Evolutionary conservation across 2,888 invertebrate species (phyloP).

Genomic region (Palloptera scutellata): DNA sequence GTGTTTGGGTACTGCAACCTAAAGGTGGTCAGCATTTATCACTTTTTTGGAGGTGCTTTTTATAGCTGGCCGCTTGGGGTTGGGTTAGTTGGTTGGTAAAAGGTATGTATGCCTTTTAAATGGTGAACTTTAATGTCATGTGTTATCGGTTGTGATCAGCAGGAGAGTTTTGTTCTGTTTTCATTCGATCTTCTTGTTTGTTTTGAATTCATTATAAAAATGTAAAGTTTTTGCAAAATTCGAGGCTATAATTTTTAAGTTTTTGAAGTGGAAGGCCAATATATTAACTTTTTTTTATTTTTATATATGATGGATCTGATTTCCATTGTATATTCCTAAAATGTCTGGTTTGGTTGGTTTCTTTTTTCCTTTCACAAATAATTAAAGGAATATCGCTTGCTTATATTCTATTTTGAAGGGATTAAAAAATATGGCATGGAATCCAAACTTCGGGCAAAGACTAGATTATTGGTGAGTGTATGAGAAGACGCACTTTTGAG

Average conservation of each 20-base stretch:
- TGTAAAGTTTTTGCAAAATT: background rate
- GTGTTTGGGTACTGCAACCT: conserved; percentile 31
- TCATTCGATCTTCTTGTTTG: background rate
- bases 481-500: too few species aligned
- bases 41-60: conserved; percentile 39
- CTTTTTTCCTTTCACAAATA: too few species aligned
- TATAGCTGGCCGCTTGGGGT: background rate
- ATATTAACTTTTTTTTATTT: too few species aligned
- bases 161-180: conserved; percentile 38
- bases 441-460: too few species aligned
- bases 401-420: too few species aligned
- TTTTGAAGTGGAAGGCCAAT: background rate
- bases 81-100: background rate
- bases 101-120: conserved; percentile 7
- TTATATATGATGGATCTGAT: background rate
- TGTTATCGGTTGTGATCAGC: conserved; percentile 61
- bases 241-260: background rate
- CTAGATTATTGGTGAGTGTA: too few species aligned
- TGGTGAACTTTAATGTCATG: conserved; percentile 58
- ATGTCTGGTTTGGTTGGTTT: too few species aligned
- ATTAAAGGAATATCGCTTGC: too few species aligned
- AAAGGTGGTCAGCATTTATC: conserved; percentile 58
- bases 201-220: background rate
- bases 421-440: too few species aligned
- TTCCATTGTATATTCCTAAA: too few species aligned